Evolutionary conservation across 2,888 invertebrate genomes (phyloP), one percentile per base, ranked within the genome.

Genomic region (Drosophila vallismaia): DNA sequence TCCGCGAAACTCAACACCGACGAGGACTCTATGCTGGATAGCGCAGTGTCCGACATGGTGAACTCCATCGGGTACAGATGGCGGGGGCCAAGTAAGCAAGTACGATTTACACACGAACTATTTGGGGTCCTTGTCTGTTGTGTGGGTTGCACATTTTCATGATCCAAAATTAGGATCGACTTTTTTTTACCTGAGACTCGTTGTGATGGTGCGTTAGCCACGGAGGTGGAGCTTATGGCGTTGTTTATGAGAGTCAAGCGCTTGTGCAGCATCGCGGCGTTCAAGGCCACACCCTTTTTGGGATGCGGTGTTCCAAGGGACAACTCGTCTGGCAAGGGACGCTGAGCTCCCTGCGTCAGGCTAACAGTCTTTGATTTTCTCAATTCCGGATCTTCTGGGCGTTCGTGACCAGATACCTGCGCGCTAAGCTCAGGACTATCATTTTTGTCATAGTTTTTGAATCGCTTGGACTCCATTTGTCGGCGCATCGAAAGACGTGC

Each of bases 251-350:
- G 10, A 6, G 19, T 42, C n/a, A 68, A 28, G 9, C 46, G 68
- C 7, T 8, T 53, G 12, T 26, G 1, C 5, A 67, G 74, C 0
- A 1, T 1, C 7, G 12, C 42, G 1, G 54, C 59, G 48, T 67
- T 59, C 4, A 76, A 10, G 7, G 48, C 50, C 5, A 67, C 24
- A 8, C 28, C 57, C 2, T 73, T 74, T 0, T 0, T 33, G 0
- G 74, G 60, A 58, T 74, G 77, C 3, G 77, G 63, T 3, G 54
- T 67, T n/a, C 54, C 63, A 5, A 29, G 4, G n/a, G 45, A 31
- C n/a, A 67, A 4, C 2, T n/a, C 4, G 4, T 4, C 7, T 19
- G 36, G 10, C 33, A 10, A 4, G 33, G 4, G 2, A 5, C n/a
- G 36, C 2, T 12, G 5, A n/a, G 36, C 1, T n/a, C 1, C n/a